A percentile compares a stretch with the other conserved stretches of the same genome.
Evolutionary conservation across 2,797 vertebrate species (phyloP).

Genomic region (Melopsittacus undulatus): DNA sequence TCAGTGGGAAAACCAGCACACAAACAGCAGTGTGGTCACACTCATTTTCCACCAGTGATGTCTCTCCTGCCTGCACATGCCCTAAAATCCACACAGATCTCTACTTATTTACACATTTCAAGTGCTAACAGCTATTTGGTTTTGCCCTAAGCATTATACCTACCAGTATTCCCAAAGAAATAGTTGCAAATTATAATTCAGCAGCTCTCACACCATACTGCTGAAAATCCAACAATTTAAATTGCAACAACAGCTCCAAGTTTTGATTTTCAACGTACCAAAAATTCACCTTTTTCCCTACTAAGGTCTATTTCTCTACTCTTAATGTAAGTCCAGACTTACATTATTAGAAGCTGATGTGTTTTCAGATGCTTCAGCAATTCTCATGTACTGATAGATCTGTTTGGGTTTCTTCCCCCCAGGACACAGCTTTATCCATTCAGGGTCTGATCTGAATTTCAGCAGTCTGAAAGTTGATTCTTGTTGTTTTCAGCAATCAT

Average conservation of each 20-base stretch:
- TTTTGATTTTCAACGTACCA: background rate
- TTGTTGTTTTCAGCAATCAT: background rate
- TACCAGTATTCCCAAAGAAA: background rate
- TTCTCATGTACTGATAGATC: background rate
- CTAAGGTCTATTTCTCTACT: background rate
- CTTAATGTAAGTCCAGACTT: background rate
- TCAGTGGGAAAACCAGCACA: background rate
- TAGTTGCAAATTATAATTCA: background rate
- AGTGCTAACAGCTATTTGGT: background rate
- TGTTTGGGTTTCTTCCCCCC: rapidly evolving
- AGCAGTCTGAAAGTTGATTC: background rate
- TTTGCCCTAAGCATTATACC: background rate
- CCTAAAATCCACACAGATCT: background rate
- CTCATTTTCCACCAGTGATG: background rate
- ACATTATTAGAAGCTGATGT: background rate
- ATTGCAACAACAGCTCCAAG: background rate
- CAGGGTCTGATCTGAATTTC: background rate
- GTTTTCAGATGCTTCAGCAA: background rate
- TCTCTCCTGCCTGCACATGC: background rate
- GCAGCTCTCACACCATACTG: background rate
- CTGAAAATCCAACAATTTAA: background rate
- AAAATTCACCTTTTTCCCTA: background rate
- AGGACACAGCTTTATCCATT: background rate
- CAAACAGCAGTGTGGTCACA: background rate
- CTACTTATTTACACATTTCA: background rate